A percentile compares a stretch with the other conserved stretches of the same genome.
Conservation (phyloP, 2,797 vertebrate species). For the Psittacula echo region DNA sequence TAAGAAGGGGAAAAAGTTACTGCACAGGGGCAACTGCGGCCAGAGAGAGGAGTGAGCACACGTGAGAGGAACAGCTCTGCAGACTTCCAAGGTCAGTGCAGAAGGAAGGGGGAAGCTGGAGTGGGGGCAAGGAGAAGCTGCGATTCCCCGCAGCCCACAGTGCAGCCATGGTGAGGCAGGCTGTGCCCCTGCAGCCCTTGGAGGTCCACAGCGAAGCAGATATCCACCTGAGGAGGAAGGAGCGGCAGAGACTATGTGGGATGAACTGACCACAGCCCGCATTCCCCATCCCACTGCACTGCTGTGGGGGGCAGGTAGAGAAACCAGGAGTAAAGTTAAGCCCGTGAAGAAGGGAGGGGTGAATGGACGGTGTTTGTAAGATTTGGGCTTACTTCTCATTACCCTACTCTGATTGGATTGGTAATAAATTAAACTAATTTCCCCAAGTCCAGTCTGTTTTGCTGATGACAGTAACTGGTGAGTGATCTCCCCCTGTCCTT, state of each 20-base stretch:
- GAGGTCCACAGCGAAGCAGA: neutral
- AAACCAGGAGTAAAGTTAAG: neutral
- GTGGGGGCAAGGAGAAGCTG: neutral
- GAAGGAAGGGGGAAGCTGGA: neutral
- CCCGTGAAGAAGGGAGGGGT: rapidly evolving
- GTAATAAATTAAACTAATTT: neutral
- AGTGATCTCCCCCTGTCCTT: neutral
- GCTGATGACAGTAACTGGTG: neutral
- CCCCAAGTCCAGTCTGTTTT: neutral
- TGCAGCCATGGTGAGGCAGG: neutral
- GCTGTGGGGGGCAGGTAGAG: neutral
- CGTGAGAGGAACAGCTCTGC: neutral
- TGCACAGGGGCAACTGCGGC: neutral
- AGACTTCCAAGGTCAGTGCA: neutral
- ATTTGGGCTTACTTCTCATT: neutral
- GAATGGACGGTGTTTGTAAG: neutral
- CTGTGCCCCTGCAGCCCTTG: neutral
- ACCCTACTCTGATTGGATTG: neutral
- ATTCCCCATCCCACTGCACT: neutral
- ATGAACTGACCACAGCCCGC: neutral
- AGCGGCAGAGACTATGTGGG: neutral
- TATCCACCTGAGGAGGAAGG: neutral
- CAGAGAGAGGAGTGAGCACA: neutral
- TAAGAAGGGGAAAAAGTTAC: neutral
- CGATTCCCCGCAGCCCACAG: neutral